phyloP scores from a whole-genome alignment of 1,140 invertebrate species.

The Drosophila lacertosa region DNA sequence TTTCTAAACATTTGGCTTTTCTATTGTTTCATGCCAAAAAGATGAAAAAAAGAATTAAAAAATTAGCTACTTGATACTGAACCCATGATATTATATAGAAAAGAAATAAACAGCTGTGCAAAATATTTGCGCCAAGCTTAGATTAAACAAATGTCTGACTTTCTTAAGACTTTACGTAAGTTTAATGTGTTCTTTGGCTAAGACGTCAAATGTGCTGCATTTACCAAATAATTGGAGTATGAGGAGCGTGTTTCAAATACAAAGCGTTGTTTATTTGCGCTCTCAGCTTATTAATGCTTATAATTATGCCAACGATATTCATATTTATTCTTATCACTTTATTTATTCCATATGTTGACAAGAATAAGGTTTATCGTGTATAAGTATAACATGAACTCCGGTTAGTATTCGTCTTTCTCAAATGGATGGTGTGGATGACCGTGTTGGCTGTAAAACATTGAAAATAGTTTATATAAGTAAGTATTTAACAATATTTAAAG shows the following conservation, averaged over 20 bases:
- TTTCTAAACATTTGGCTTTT: slow-evolving; percentile 64
- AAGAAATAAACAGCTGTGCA: slow-evolving; percentile 60
- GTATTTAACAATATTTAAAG: neutral
- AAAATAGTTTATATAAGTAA: slow-evolving; percentile 2
- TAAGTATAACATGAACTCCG: neutral
- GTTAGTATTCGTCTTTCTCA: slow-evolving; percentile 67
- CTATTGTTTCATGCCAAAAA: slow-evolving; percentile 39
- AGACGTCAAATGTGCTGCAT: slow-evolving; percentile 61
- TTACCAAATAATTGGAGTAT: slow-evolving; percentile 24
- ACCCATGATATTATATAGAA: slow-evolving; percentile 27
- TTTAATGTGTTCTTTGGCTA: slow-evolving; percentile 16
- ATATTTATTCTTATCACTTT: slow-evolving; percentile 28
- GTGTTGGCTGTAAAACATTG: slow-evolving; percentile 42
- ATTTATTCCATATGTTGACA: slow-evolving; percentile 10
- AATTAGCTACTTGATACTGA: slow-evolving; percentile 33
- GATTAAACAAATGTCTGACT: slow-evolving; percentile 62
- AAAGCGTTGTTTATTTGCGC: slow-evolving; percentile 37
- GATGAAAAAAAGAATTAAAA: slow-evolving; percentile 4
- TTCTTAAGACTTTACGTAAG: slow-evolving; percentile 63
- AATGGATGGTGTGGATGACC: slow-evolving; percentile 72
- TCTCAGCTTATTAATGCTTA: slow-evolving; percentile 6
- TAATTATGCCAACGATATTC: slow-evolving; percentile 20
- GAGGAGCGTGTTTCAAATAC: slow-evolving; percentile 26
- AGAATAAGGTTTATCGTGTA: slow-evolving; percentile 4
- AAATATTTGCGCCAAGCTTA: slow-evolving; percentile 68